Conservation (phyloP, 2,888 invertebrate species). For the Agrochola lota region DNA sequence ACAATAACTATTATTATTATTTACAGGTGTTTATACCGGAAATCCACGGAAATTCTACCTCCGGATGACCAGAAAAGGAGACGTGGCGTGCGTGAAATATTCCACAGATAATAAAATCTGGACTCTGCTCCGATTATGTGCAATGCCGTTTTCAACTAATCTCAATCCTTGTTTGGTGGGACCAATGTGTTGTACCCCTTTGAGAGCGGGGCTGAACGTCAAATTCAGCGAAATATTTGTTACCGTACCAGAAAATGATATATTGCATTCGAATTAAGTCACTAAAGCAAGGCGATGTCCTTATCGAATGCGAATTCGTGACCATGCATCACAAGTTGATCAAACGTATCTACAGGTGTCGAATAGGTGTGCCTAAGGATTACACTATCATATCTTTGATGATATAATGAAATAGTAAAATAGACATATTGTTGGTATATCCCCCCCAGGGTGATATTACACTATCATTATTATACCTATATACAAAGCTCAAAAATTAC, state of each 20-base stretch:
- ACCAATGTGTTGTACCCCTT: conserved; percentile 81
- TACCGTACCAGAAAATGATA: conserved; percentile 75
- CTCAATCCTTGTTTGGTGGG: conserved; percentile 75
- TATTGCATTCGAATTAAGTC: conserved; percentile 79
- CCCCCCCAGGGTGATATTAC: too few relatives aligned
- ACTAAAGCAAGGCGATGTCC: background rate
- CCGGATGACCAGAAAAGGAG: conserved; percentile 75
- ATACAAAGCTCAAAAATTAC: too few relatives aligned
- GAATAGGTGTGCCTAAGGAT: background rate
- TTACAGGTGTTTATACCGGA: conserved; percentile 81
- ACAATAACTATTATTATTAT: background rate
- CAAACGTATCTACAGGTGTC: background rate
- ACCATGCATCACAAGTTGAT: background rate
- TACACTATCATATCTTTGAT: too few relatives aligned
- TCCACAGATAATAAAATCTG: conserved; percentile 78
- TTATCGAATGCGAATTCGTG: background rate
- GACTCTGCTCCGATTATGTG: conserved; percentile 78
- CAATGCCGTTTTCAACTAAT: conserved; percentile 69
- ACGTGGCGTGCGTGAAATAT: conserved; percentile 81
- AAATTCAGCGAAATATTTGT: conserved; percentile 77
- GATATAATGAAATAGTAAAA: too few relatives aligned
- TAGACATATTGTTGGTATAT: too few relatives aligned
- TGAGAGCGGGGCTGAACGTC: conserved; percentile 76
- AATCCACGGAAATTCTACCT: conserved; percentile 82
- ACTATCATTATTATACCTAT: too few relatives aligned